Evolutionary conservation across 2,888 invertebrate species (phyloP).

Genomic region (Embidobia sp.): DNA sequence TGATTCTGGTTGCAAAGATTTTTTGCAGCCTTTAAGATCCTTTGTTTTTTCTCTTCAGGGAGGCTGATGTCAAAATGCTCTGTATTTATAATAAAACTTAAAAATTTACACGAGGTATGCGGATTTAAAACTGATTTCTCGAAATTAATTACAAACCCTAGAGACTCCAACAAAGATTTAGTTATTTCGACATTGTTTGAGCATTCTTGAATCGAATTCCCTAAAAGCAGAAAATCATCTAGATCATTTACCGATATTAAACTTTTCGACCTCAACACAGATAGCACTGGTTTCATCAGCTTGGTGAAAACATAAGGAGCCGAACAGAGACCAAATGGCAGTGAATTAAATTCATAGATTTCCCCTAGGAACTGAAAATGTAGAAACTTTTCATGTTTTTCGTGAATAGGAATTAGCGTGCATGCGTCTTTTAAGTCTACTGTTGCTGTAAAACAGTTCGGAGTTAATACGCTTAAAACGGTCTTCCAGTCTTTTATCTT

Average conservation of each 20-base stretch:
- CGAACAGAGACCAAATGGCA: constrained; percentile 59
- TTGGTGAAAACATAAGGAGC: constrained; percentile 61
- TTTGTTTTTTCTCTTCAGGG: constrained; percentile 20
- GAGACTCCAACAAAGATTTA: constrained; percentile 6
- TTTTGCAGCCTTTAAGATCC: constrained; percentile 5
- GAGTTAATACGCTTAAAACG: not conserved
- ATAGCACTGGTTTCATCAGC: constrained; percentile 48
- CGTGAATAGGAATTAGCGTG: constrained; percentile 42
- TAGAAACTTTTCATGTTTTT: constrained; percentile 13
- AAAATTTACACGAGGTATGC: not conserved
- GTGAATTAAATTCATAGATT: constrained; percentile 51
- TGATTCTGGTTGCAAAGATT: not conserved
- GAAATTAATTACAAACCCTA: constrained; percentile 50
- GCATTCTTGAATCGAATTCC: constrained; percentile 3
- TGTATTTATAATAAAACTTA: constrained; percentile 9
- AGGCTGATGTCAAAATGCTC: constrained; percentile 13
- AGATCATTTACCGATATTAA: constrained; percentile 48
- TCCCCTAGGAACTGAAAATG: constrained; percentile 36
- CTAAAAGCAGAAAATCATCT: constrained; percentile 58
- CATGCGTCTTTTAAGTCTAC: constrained; percentile 41
- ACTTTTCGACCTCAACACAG: constrained; percentile 22
- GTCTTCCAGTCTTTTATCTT: constrained; percentile 29
- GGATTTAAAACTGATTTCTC: constrained; percentile 5
- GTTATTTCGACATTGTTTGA: constrained; percentile 16
- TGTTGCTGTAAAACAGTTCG: constrained; percentile 6